Evolutionary conservation across 2,797 vertebrate genomes (phyloP).

Genomic region (Coluber constrictor): DNA sequence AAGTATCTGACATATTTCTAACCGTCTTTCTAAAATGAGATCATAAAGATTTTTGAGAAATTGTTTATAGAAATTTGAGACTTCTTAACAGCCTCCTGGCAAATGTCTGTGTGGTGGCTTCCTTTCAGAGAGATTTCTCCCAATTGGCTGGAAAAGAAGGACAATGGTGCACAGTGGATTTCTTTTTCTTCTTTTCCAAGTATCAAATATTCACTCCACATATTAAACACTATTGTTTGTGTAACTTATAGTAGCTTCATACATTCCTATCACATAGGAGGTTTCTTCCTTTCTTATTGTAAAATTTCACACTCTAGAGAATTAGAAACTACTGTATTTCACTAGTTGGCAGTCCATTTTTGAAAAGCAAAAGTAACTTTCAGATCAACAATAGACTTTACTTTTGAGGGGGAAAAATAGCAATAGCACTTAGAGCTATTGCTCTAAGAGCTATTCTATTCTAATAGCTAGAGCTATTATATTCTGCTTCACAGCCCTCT

Average conservation of each 20-base stretch:
- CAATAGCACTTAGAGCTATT: neutral
- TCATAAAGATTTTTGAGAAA: neutral
- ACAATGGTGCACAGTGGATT: neutral
- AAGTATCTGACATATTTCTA: constrained; percentile 56
- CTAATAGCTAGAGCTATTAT: no score
- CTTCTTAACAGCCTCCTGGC: neutral
- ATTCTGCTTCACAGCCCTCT: neutral
- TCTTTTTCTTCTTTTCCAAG: neutral
- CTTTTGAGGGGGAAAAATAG: neutral
- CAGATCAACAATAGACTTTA: neutral
- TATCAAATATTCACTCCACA: neutral
- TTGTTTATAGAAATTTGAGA: neutral
- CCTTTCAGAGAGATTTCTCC: neutral
- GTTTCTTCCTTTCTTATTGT: neutral
- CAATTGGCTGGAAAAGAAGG: neutral
- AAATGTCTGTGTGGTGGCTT: neutral
- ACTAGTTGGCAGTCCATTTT: neutral
- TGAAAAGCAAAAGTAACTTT: neutral
- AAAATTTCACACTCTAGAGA: neutral
- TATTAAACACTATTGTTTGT: neutral
- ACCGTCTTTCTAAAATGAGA: neutral
- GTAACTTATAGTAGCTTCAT: neutral
- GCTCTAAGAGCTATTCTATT: no score
- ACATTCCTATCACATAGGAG: neutral
- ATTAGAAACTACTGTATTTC: neutral